Evolutionary conservation across 2,797 vertebrate genomes (phyloP).

Genomic region (Argya squamiceps): DNA sequence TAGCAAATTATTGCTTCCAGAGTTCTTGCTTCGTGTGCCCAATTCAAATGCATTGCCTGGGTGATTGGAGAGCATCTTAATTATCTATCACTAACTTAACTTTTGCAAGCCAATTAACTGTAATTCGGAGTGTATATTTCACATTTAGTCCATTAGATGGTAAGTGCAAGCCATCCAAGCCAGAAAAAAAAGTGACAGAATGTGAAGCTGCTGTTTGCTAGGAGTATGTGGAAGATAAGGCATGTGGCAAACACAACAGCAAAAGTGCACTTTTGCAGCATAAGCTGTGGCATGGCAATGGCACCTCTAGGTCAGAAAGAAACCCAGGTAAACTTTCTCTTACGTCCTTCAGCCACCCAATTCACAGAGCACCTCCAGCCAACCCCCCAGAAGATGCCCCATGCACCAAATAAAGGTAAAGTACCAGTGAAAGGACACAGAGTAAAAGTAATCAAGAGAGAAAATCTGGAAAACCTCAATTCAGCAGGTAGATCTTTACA

Average conservation of each 20-base stretch:
- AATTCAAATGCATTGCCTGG: not conserved
- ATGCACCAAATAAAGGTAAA: constrained; percentile 53
- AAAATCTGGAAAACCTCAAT: not conserved
- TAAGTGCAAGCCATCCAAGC: not conserved
- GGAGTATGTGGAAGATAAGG: constrained; percentile 9
- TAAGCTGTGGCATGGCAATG: constrained; percentile 39
- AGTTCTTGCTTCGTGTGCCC: not conserved
- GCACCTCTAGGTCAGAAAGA: not conserved
- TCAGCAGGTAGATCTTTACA: not conserved
- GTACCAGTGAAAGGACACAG: not conserved
- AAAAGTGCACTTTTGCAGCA: constrained; percentile 8
- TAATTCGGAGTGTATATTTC: not conserved
- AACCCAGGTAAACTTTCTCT: constrained; percentile 8
- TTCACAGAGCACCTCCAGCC: constrained; percentile 50
- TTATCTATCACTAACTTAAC: not conserved
- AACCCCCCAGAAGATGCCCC: not conserved
- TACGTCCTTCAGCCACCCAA: constrained; percentile 43
- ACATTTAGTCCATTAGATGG: not conserved
- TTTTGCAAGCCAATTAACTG: constrained; percentile 12
- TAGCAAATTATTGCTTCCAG: not conserved
- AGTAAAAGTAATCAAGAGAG: not conserved
- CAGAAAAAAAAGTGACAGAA: not conserved
- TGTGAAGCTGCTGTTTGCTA: not conserved
- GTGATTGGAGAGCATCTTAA: not conserved
- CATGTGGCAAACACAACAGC: constrained; percentile 26